Conservation (phyloP, 1,140 invertebrate genomes). For the Nephila pilipes region DNA sequence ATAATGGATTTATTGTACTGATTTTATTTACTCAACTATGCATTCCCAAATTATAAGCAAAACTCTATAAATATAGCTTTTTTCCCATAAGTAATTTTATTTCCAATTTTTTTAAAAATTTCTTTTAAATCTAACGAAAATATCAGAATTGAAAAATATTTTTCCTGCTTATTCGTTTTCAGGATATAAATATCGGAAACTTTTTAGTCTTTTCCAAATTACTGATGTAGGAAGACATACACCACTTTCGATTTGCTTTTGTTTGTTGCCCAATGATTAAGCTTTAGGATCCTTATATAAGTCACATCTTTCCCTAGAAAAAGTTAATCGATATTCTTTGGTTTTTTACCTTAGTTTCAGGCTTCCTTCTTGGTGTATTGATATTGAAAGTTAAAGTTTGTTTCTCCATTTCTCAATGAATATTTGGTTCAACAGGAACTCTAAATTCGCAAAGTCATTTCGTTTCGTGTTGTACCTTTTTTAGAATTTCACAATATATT, state of each 20-base stretch:
- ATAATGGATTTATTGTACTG: too few species aligned
- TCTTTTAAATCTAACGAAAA: too few species aligned
- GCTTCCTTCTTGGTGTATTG: background rate
- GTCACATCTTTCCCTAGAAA: background rate
- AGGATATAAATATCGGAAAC: too few species aligned
- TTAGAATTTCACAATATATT: too few species aligned
- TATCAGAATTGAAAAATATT: too few species aligned
- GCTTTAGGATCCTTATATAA: background rate
- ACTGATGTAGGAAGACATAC: background rate
- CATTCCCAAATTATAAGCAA: too few species aligned
- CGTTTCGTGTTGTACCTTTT: background rate
- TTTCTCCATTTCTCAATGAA: background rate
- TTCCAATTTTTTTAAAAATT: too few species aligned
- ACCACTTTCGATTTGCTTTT: background rate
- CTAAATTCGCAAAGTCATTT: background rate
- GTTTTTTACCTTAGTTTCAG: background rate
- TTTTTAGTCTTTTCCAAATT: constrained; percentile 5
- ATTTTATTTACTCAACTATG: too few species aligned
- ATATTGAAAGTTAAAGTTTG: background rate
- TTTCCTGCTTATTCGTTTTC: too few species aligned
- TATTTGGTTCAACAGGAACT: background rate
- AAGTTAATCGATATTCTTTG: background rate
- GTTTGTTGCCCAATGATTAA: background rate
- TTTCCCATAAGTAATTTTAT: too few species aligned
- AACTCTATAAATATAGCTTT: too few species aligned